Percentiles rank a stretch among this genome's conserved stretches.
phyloP scores from a whole-genome alignment of 2,113 vertebrate species.

The Psephotus haematonotus region DNA sequence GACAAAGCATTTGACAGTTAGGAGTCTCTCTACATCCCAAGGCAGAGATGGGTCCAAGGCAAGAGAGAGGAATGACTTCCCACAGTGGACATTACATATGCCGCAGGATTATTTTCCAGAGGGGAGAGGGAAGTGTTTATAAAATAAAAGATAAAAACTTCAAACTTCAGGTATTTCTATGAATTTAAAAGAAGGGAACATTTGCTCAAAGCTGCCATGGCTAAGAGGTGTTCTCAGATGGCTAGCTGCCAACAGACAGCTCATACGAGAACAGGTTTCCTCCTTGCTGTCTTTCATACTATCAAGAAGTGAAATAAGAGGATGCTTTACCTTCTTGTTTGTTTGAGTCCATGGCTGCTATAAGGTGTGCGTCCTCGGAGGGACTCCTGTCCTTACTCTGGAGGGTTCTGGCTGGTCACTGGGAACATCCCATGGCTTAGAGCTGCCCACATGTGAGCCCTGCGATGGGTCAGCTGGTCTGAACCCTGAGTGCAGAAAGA shows the following conservation, averaged over 20 bases:
- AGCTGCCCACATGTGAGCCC: constrained; percentile 64
- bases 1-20: not conserved
- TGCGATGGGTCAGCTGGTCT: constrained; percentile 51
- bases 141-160: not conserved
- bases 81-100: not conserved
- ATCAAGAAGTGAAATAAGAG: constrained; percentile 30
- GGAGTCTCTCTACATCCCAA: not conserved
- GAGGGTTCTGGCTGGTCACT: constrained; percentile 65
- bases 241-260: not conserved
- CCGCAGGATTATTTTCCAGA: not conserved
- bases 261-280: not conserved
- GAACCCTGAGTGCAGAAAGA: constrained; percentile 72
- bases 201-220: not conserved
- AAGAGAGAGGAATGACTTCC: not conserved
- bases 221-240: not conserved
- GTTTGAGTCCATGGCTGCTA: constrained; percentile 75
- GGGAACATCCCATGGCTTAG: constrained; percentile 59
- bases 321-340: constrained; percentile 73
- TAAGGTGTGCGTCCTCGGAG: constrained; percentile 23
- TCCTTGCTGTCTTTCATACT: not conserved
- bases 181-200: not conserved
- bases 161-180: not conserved
- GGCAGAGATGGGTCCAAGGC: not conserved
- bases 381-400: constrained; percentile 61
- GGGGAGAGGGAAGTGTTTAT: not conserved